Conservation (phyloP, 2,797 vertebrate species). For the Enteromius radiatus region DNA sequence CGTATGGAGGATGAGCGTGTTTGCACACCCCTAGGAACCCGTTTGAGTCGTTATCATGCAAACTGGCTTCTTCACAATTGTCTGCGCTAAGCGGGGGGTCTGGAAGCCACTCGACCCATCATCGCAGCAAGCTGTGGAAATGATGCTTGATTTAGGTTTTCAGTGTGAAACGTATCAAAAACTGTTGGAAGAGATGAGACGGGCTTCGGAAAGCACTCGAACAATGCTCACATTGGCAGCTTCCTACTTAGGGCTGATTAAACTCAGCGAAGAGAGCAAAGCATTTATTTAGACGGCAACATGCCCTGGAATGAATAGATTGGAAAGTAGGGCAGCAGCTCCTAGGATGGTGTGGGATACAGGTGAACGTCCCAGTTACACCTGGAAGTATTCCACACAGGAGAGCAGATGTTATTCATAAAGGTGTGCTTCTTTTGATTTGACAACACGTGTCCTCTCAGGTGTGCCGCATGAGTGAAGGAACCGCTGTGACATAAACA, state of each 20-base stretch:
- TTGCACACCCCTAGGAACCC: slow-evolving; percentile 6
- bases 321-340: slow-evolving; percentile 12
- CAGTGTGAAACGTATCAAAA: background rate
- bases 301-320: background rate
- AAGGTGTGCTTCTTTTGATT: background rate
- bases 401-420: slow-evolving; percentile 14
- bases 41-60: slow-evolving; percentile 10
- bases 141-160: background rate
- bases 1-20: background rate
- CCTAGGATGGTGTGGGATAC: background rate
- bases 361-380: slow-evolving; percentile 11
- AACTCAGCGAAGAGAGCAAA: background rate
- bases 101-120: slow-evolving; percentile 6
- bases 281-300: background rate
- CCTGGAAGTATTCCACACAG: background rate
- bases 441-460: background rate
- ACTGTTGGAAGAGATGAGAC: background rate
- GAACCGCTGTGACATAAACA: background rate
- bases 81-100: slow-evolving; percentile 6
- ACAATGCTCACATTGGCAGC: background rate
- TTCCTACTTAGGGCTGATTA: slow-evolving; percentile 9
- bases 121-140: slow-evolving; percentile 10
- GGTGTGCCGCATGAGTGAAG: background rate
- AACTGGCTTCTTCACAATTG: background rate
- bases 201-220: background rate